phyloP scores from a whole-genome alignment of 2,888 invertebrate species.

The Hemithea aestivaria region DNA sequence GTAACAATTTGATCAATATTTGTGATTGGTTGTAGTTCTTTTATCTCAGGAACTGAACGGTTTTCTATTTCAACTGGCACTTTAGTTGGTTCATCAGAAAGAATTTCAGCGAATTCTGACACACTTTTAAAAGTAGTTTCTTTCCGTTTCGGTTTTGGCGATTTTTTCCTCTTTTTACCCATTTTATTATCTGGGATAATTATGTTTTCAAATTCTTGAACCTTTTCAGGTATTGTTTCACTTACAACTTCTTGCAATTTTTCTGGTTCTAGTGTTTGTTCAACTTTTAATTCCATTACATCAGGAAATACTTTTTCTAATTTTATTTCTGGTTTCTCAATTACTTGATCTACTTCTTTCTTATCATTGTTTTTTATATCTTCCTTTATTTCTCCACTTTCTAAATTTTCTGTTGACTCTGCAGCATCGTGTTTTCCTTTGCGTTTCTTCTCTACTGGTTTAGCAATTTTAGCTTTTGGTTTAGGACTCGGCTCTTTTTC shows the following conservation, averaged over 20 bases:
- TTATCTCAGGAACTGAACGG: no score
- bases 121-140: slow-evolving; percentile 2
- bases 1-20: no score
- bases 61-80: no score
- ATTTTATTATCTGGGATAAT: slow-evolving; percentile 23
- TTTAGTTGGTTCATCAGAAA: not conserved
- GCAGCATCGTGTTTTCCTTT: slow-evolving; percentile 36
- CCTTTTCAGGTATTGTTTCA: no score
- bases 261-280: no score
- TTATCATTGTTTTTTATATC: slow-evolving; percentile 8
- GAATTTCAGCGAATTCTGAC: not conserved
- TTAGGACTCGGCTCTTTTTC: slow-evolving; percentile 34
- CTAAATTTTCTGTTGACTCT: slow-evolving; percentile 3
- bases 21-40: no score
- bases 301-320: slow-evolving; percentile 1
- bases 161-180: slow-evolving; percentile 39
- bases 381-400: slow-evolving; percentile 4
- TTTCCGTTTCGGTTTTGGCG: slow-evolving; percentile 31
- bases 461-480: slow-evolving; percentile 56
- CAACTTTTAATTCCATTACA: not conserved
- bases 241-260: no score
- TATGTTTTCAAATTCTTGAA: slow-evolving; percentile 6
- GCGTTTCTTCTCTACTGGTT: slow-evolving; percentile 59
- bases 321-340: slow-evolving; percentile 6
- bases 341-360: no score